Percentiles rank a stretch among this genome's conserved stretches.
Evolutionary conservation across 2,888 invertebrate genomes (phyloP).

Genomic region (Caenorhabditis sp.): DNA sequence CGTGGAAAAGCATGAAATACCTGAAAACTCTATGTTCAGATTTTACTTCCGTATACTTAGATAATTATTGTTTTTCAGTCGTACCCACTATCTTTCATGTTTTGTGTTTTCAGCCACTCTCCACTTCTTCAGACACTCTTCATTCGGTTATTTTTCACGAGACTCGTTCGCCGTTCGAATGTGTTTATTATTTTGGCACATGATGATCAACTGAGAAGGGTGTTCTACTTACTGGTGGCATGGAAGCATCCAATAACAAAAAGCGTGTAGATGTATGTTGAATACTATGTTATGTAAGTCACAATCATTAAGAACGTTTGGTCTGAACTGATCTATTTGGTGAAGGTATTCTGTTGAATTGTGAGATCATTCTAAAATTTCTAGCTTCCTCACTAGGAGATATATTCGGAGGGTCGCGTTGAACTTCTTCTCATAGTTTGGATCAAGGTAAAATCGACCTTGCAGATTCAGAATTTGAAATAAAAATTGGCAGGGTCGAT

Average conservation of each 20-base stretch:
- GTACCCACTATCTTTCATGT: background rate
- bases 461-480: too few relatives aligned
- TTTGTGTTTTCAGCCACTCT: slow-evolving; percentile 7
- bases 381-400: too few relatives aligned
- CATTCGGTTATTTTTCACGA: slow-evolving; percentile 32
- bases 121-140: slow-evolving; percentile 18
- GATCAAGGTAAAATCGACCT: too few relatives aligned
- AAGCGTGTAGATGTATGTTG: too few relatives aligned
- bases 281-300: too few relatives aligned
- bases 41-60: background rate
- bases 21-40: slow-evolving; percentile 50
- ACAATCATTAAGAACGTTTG: too few relatives aligned
- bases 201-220: slow-evolving; percentile 16
- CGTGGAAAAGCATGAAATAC: slow-evolving; percentile 95
- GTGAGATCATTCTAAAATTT: too few relatives aligned
- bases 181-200: slow-evolving; percentile 48
- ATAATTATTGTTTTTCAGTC: background rate
- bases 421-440: background rate
- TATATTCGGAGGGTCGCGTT: too few relatives aligned
- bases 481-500: too few relatives aligned
- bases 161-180: slow-evolving; percentile 29
- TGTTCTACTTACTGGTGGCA: slow-evolving; percentile 8
- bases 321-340: too few relatives aligned
- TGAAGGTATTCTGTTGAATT: too few relatives aligned
- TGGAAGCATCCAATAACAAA: slow-evolving; percentile 25